Conservation (phyloP, 1,140 invertebrate species). For the Orius insidiosus region DNA sequence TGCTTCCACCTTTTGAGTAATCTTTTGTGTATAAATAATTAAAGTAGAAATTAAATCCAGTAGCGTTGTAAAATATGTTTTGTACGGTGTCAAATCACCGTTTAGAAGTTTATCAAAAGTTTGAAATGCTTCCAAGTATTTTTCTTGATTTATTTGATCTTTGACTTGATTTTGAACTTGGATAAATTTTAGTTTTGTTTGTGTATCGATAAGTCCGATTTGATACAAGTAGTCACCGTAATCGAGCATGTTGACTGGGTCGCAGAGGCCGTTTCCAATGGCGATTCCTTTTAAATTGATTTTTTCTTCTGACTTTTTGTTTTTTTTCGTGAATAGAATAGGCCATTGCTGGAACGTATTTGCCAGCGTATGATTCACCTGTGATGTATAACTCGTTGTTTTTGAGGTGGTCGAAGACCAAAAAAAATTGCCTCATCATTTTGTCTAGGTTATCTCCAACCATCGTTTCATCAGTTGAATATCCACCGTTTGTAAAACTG, state of each 20-base stretch:
- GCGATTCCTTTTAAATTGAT: slow-evolving; percentile 30
- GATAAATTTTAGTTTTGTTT: slow-evolving; percentile 21
- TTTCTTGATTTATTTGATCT: slow-evolving; percentile 10
- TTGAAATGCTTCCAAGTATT: slow-evolving; percentile 17
- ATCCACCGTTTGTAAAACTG: slow-evolving; percentile 54
- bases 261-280: slow-evolving; percentile 47
- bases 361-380: slow-evolving; percentile 39
- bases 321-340: slow-evolving; percentile 29
- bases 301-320: slow-evolving; percentile 17
- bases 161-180: slow-evolving; percentile 5
- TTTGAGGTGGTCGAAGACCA: slow-evolving; percentile 30
- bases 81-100: slow-evolving; percentile 7
- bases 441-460: slow-evolving; percentile 47
- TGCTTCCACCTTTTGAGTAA: not conserved
- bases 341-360: slow-evolving; percentile 34
- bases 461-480: slow-evolving; percentile 43
- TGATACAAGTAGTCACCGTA: slow-evolving; percentile 47
- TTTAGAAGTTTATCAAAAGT: slow-evolving; percentile 8
- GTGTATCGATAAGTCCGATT: slow-evolving; percentile 39
- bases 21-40: slow-evolving; percentile 8
- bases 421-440: slow-evolving; percentile 49
- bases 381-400: slow-evolving; percentile 23
- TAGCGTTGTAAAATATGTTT: slow-evolving; percentile 9
- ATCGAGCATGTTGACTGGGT: slow-evolving; percentile 40
- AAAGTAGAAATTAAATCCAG: slow-evolving; percentile 10